Evolutionary conservation across 2,113 vertebrate genomes (phyloP).

Genomic region (Nannobrachium achirus): DNA sequence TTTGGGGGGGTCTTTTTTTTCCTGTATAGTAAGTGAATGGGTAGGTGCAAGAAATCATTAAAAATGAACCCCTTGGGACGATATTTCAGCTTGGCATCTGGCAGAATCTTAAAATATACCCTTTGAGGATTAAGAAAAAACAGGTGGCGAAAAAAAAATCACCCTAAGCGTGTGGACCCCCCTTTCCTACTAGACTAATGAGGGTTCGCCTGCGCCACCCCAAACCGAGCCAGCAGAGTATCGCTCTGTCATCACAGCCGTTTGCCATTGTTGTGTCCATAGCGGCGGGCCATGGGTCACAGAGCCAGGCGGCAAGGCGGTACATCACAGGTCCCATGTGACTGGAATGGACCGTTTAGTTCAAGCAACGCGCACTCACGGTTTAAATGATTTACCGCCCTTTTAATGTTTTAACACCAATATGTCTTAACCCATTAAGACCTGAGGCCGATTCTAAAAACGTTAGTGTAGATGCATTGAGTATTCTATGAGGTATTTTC

Average conservation of each 20-base stretch:
- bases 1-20: too few species aligned
- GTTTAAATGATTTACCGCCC: conserved; percentile 16
- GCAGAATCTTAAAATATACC: too few species aligned
- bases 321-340: conserved; percentile 12
- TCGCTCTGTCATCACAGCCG: conserved; percentile 18
- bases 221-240: background rate
- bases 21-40: too few species aligned
- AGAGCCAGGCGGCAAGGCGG: background rate
- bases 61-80: too few species aligned
- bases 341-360: conserved; percentile 24
- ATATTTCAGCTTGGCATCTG: too few species aligned
- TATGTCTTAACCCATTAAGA: background rate
- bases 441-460: too few species aligned
- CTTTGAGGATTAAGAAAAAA: too few species aligned
- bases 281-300: background rate
- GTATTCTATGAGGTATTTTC: too few species aligned
- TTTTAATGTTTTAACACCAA: background rate
- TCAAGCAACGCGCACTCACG: conserved; percentile 1
- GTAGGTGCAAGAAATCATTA: too few species aligned
- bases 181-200: background rate
- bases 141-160: too few species aligned
- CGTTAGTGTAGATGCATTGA: too few species aligned
- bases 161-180: too few species aligned
- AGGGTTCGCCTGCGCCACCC: conserved; percentile 3
- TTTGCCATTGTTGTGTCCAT: conserved; percentile 10